Base-by-base conservation (phyloP, 1,140 invertebrate genomes). In the Drosophila bocki region DNA sequence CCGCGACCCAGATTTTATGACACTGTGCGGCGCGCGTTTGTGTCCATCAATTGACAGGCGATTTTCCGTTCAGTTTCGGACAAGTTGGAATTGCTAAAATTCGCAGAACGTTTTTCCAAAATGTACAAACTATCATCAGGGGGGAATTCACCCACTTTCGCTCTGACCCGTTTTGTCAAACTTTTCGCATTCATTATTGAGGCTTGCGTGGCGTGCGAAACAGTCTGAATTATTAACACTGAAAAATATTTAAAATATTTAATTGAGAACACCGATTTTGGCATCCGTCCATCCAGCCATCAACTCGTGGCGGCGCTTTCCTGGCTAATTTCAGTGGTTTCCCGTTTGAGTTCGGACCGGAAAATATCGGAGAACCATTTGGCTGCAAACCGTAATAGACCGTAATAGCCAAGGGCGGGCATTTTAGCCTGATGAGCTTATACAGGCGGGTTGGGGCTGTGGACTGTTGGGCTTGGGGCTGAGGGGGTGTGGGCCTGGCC, bases 171-270 rank as follows among this genome's bases (percentile, higher is more conserved):
- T 65, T 51, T 50, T 45, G 37, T 44, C 8, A 22, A 64, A 82
- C 54, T 68, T 67, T 78, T 41, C 39, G 62, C 78, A 67, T 80
- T 78, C 86, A 88, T 87, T 78, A 88, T 83, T 74, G 65, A 78
- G 65, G 37, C 50, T 65, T 71, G 75, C 69, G 37, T 7, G 84
- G 60, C 86, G 67, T 76, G 78, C 68, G 76, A 80, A 88, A 70
- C 69, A 75, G 67, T 53, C 69, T 87, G 74, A 87, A 87, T 84
- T 84, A 87, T 84, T 87, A 71, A 60, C 67, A 37, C 9, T 41
- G 70, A 58, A 75, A 75, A 80, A 61, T 62, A 75, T 67, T 58
- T 61, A 45, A 83, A 88, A 87, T 84, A 87, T 87, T 88, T 78
- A 88, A 88, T 78, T 80, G 84, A 51, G 60, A 62, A 11, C 42